Percentiles rank a stretch among this genome's conserved stretches.
Evolutionary conservation across 2,797 vertebrate species (phyloP).

Genomic region (Phrynocephalus vlangalii): DNA sequence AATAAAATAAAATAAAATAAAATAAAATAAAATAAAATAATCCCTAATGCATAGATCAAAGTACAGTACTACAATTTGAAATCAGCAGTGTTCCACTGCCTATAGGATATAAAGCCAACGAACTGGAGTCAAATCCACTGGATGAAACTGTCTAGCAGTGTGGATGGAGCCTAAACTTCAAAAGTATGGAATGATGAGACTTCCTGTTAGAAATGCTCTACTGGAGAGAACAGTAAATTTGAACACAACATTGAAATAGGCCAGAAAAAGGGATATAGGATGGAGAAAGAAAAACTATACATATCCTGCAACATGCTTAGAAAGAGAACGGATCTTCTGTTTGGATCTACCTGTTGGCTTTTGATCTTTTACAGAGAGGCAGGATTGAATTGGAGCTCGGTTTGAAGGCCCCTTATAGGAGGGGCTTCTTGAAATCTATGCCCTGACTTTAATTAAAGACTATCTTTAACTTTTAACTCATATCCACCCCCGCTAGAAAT

Average conservation of each 20-base stretch:
- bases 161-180: not conserved
- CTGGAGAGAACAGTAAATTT: not conserved
- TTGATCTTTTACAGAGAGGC: not conserved
- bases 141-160: not conserved
- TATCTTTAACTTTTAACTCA: not conserved
- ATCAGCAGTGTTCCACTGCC: not conserved
- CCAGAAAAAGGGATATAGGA: not conserved
- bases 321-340: not conserved
- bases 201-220: not conserved
- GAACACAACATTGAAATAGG: not conserved
- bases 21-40: too few relatives aligned
- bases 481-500: too few relatives aligned
- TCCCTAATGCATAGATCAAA: not conserved
- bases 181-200: not conserved
- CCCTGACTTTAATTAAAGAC: not conserved
- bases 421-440: not conserved
- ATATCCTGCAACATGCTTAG: not conserved
- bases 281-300: not conserved
- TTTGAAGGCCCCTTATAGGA: too few relatives aligned
- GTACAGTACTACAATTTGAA: not conserved
- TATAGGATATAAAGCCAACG: not conserved
- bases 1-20: too few relatives aligned
- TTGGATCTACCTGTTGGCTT: not conserved
- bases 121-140: not conserved
- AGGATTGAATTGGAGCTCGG: not conserved